Base-by-base conservation (phyloP, 2,888 invertebrate species). In the Dicranocentrus wangi region DNA sequence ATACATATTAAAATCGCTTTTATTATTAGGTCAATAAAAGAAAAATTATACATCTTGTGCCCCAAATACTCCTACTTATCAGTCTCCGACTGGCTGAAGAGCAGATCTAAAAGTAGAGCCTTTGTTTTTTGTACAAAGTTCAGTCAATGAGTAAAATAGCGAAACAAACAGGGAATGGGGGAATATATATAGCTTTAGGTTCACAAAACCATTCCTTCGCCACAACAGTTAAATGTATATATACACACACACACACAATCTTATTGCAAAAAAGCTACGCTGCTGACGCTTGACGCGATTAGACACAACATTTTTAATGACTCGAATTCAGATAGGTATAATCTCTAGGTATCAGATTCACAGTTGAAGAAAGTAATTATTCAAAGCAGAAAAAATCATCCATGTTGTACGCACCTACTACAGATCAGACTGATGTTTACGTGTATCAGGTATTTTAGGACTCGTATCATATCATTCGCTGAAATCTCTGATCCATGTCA, bases 21-120 rank as follows among this genome's bases (percentile, higher is more conserved):
- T 81, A 72, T 81, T 69, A 72, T 81, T 69, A 82, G 84, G 84
- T 84, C 84, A 84, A 82, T 82, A 84, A 82, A 82, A 81, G 80
- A 84, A 84, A 84, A 84, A 80, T 78, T 73, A 80, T 63, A 68
- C 80, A 58, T 81, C 51, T 80, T 82, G 75, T 84, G 84, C 82
- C 82, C 84, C 70, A 84, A 76, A 84, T 84, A 77, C 71, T 78
- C 39, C 61, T 73, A 39, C 19, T 80, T 73, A 69, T 65, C 58
- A 43, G 43, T 23, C 60, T 8, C 13, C 63, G 61, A 47, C 15
- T 28, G 66, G 39, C 65, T 27, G 75, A 66, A 42, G 66, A 75
- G 17, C 27, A 25, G 25, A 43, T 21, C 21, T n/a, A n/a, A 70
- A 42, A 70, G 42, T 61, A 61, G 61, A 61, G 42, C 71, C 61